A percentile compares a stretch with the other conserved stretches of the same genome.
Conservation (phyloP, 92 coral and sea anemone species). For the Plumapathes pennacea region DNA sequence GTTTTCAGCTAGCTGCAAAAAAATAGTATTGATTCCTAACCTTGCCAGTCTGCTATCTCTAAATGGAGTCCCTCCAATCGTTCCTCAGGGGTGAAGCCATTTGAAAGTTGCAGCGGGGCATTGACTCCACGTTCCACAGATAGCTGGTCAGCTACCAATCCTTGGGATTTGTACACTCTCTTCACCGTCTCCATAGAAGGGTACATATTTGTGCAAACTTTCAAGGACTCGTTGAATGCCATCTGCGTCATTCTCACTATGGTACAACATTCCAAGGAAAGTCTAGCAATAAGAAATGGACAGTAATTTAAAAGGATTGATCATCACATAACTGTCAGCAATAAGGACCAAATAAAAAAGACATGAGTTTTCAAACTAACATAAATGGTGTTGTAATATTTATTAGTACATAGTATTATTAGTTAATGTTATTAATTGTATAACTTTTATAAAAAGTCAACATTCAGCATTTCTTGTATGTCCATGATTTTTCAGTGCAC, state of each 20-base stretch:
- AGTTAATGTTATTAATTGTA: too few species aligned
- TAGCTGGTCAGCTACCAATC: conserved; percentile 59
- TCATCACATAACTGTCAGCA: too few species aligned
- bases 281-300: conserved; percentile 35
- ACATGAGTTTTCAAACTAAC: too few species aligned
- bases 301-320: too few species aligned
- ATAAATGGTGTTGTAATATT: too few species aligned
- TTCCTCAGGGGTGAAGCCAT: conserved; percentile 65
- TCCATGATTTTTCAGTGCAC: too few species aligned
- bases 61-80: conserved; percentile 44
- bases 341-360: too few species aligned
- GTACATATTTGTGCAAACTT: conserved; percentile 35
- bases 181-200: conserved; percentile 35
- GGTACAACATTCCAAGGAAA: conserved; percentile 54
- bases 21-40: too few species aligned
- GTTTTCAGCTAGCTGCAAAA: too few species aligned
- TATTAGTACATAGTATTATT: too few species aligned
- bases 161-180: conserved; percentile 46
- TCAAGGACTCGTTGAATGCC: conserved; percentile 59
- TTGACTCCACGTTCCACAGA: conserved; percentile 61
- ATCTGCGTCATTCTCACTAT: conserved; percentile 57
- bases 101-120: conserved; percentile 36
- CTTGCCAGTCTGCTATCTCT: conserved; percentile 66
- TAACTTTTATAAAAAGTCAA: too few species aligned
- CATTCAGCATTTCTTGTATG: too few species aligned